Percentiles rank a stretch among this genome's conserved stretches.
phyloP scores from a whole-genome alignment of 1,140 invertebrate species.

The Heliothis virescens region DNA sequence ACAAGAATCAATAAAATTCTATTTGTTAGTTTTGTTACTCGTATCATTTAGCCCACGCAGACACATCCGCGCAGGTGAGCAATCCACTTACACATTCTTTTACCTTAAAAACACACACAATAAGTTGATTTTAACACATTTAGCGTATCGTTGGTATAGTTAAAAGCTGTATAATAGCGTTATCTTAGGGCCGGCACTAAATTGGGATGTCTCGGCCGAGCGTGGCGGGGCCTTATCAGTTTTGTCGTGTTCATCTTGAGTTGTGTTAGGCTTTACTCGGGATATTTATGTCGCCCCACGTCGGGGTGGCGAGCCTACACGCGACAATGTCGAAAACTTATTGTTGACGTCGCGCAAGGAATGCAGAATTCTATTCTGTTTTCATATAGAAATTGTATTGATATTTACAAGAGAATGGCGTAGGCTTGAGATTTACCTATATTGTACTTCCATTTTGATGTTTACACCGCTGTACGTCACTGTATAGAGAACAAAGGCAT shows the following conservation, averaged over 20 bases:
- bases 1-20: constrained; percentile 39
- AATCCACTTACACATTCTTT: constrained; percentile 59
- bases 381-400: constrained; percentile 50
- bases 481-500: background rate
- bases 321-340: constrained; percentile 82
- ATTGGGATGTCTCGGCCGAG: constrained; percentile 83
- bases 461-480: background rate
- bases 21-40: constrained; percentile 22
- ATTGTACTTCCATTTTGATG: constrained; percentile 16
- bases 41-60: constrained; percentile 44
- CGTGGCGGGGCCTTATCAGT: constrained; percentile 81
- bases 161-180: constrained; percentile 86
- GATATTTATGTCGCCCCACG: constrained; percentile 79
- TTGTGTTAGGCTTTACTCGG: constrained; percentile 85
- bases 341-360: constrained; percentile 65
- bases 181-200: constrained; percentile 83
- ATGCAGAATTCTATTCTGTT: constrained; percentile 60
- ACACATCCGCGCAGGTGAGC: constrained; percentile 53
- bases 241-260: constrained; percentile 85
- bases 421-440: constrained; percentile 25
- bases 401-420: constrained; percentile 36
- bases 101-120: constrained; percentile 74
- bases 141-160: constrained; percentile 84
- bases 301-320: constrained; percentile 79
- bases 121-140: constrained; percentile 83